Percentiles rank a stretch among this genome's conserved stretches.
phyloP scores from a whole-genome alignment of 2,113 vertebrate species.

The Fulmarus glacialis region DNA sequence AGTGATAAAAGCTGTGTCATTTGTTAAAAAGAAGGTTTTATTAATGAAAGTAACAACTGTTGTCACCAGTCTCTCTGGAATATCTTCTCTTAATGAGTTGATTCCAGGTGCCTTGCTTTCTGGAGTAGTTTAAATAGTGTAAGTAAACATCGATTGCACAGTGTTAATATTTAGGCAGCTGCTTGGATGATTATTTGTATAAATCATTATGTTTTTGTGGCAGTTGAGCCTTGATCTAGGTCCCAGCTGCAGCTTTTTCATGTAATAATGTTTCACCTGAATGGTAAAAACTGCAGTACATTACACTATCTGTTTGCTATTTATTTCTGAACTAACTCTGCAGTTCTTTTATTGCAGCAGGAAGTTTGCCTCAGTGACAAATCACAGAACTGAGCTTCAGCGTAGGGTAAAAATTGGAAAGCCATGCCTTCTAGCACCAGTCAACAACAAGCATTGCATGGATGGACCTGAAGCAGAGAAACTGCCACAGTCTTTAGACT shows the following conservation, averaged over 20 bases:
- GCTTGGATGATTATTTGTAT: neutral
- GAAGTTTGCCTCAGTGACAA: neutral
- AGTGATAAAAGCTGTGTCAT: neutral
- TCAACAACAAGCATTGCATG: too few relatives aligned
- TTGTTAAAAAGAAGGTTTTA: neutral
- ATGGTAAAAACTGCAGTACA: neutral
- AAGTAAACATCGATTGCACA: neutral
- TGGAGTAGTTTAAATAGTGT: neutral
- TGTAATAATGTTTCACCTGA: neutral
- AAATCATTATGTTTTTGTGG: neutral
- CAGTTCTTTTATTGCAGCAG: neutral
- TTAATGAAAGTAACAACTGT: neutral
- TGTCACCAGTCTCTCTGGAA: neutral
- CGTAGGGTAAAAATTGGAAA: neutral
- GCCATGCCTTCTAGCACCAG: neutral
- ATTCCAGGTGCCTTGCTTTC: neutral
- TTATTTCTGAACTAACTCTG: neutral
- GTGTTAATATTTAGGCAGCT: slow-evolving; percentile 4
- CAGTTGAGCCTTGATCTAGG: neutral
- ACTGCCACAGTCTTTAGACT: neutral
- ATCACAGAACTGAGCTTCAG: neutral
- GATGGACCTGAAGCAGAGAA: neutral
- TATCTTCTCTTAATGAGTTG: neutral
- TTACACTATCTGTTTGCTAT: neutral
- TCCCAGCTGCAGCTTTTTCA: neutral